Base-by-base conservation (phyloP, 1,140 invertebrate genomes). In the Bilobella aurantiaca region DNA sequence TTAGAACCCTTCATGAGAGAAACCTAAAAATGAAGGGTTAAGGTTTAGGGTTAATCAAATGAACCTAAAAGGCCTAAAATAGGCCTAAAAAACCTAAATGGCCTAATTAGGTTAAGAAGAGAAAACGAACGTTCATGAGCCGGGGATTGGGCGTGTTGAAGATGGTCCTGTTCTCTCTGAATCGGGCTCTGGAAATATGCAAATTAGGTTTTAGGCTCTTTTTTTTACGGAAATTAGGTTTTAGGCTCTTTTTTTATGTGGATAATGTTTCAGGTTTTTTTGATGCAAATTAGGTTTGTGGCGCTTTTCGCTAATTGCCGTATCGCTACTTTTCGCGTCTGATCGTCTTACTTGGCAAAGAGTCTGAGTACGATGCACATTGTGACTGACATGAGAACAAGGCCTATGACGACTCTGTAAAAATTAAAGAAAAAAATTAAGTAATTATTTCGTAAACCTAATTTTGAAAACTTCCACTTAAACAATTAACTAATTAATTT, bases 301-400 rank as follows among this genome's bases (percentile, higher is more conserved):
- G 37, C 37, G 37, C n/a, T 12, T n/a, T 42, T 42, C 8, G n/a
- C 8, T 42, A 42, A 42, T n/a, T 42, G 37, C 8, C n/a, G 37
- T 42, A 42, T n/a, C 8, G 37, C 8, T 12, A 42, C n/a, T 42
- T 12, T 12, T 8, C 8, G n/a, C 8, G 8, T 8, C 37, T 42
- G 37, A 34, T 31, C 56, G 18, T 82, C 84, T 84, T 82, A 93
- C 91, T 86, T 90, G 87, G 90, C 92, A 79, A 95, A 95, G 71
- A 95, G 82, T 76, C 90, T 84, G 63, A 95, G 83, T 46, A 94
- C 91, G 69, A 95, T 87, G 79, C 91, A 95, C 75, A 95, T 91
- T 76, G 92, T 92, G 77, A 94, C 83, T 78, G 93, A 94, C 91
- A 95, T 95, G 59, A 94, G 82, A 64, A 86, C 89, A 85, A 95